Evolutionary conservation across 2,888 invertebrate species (phyloP).

Genomic region (Vannuccia rotundouncinata): DNA sequence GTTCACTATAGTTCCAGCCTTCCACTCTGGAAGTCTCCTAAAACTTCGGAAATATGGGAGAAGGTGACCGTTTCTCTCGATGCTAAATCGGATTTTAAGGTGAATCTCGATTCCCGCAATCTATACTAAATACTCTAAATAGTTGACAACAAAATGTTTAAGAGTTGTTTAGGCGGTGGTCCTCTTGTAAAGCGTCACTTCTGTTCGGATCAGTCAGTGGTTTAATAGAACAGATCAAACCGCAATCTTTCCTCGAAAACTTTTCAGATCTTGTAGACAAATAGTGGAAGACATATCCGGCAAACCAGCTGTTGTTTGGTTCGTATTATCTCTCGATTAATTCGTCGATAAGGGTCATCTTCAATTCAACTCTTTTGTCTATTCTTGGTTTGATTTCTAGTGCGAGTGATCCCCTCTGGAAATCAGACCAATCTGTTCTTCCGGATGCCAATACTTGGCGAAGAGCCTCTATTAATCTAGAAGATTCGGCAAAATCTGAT

Average conservation of each 20-base stretch:
- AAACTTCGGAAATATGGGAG: not conserved
- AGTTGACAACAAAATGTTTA: too few species aligned
- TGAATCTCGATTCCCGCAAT: too few species aligned
- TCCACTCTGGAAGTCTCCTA: slow-evolving; percentile 2
- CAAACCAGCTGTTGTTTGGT: not conserved
- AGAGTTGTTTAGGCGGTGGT: too few species aligned
- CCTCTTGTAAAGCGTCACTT: too few species aligned
- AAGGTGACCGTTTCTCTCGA: not conserved
- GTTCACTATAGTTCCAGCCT: not conserved
- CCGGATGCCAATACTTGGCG: slow-evolving; percentile 1
- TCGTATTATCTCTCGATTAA: not conserved
- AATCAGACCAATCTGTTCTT: not conserved
- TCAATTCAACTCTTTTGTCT: not conserved
- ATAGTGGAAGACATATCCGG: not conserved
- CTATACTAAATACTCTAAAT: too few species aligned
- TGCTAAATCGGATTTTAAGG: not conserved
- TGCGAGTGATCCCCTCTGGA: slow-evolving; percentile 25
- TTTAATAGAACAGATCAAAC: too few species aligned
- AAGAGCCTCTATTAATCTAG: slow-evolving; percentile 18
- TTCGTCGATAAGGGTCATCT: not conserved
- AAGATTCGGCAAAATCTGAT: slow-evolving; percentile 18
- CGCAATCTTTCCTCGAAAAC: too few species aligned
- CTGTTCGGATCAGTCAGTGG: too few species aligned
- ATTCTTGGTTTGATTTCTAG: not conserved
- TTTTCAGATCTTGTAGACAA: not conserved